Base-by-base conservation (phyloP, 2,113 vertebrate genomes). In the Ciconia maguari region DNA sequence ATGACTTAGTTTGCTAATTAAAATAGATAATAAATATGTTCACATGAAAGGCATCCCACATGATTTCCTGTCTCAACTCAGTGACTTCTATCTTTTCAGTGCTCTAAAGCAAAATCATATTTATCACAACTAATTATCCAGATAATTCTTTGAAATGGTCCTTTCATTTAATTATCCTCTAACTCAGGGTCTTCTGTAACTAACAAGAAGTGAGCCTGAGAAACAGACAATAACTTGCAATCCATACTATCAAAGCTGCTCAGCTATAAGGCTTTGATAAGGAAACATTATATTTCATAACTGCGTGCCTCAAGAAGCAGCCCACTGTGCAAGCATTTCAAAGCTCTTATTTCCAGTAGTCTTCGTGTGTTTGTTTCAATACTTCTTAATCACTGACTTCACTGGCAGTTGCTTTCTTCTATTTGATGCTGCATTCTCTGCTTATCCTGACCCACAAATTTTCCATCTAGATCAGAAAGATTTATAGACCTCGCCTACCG, bases 101-200 rank as follows among this genome's bases (percentile, higher is more conserved):
- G 26, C 76, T 92, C 66, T 83, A 84, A 89, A 95, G 52, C 44
- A 91, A 96, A 94, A 88, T 66, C 55, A 20, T 96, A 96, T 94
- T 97, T 96, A 94, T 75, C 83, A 89, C 49, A 84, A 87, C 65
- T 97, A 97, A 96, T 83, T 97, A 76, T 83, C 58, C 64, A 90
- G 86, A 89, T 94, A 96, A 96, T 94, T 97, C 76, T 44, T 91
- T 96, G 87, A 93, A 97, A 90, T 83, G 44, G 70, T 88, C 57
- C 57, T 92, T 96, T 95, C 93, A 65, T 97, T 96, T 89, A 94
- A 96, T 92, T 90, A 91, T 89, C 77, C 69, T 93, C 52, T 83
- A 93, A 87, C 58, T 69, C 17, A 32, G 76, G 82, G 52, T 86
- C 76, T 91, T 85, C 85, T 3, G 1, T 93, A 96, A 90, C 89